Base-by-base conservation (phyloP, 2,888 invertebrate species). In the Metacarcinus magister region DNA sequence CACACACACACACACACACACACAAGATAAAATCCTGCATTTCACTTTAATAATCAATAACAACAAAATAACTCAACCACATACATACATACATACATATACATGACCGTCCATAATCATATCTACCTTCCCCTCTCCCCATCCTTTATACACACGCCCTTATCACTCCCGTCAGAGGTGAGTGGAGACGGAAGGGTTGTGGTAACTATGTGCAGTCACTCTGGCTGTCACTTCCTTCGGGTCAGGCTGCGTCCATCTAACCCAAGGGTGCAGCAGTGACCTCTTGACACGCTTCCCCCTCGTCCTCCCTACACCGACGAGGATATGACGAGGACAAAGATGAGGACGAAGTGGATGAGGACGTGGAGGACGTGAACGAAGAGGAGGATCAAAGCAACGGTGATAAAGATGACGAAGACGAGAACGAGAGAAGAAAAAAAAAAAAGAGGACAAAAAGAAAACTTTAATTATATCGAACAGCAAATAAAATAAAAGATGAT, bases 271-370 rank as follows among this genome's bases (percentile, higher is more conserved):
- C 44, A 94, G 46, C 28, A 94, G 87, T 0, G 23, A n/a, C 32
- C 94, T 94, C 87, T 94, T 87, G n/a, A 94, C 94, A 23, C 94
- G 82, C 44, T 46, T 44, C 32, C 94, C 94, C n/a, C 94, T 75
- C 4, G 82, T 87, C 32, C 44, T 44, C 16, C 94, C 94, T 94
- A 48, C 0, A 19, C 67, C n/a, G 82, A 87, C 0, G 87, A 39
- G 32, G 87, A 87, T 13, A 8, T 13, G n/a, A 75, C n/a, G 75
- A 75, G 75, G 75, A 28, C 2, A 5, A 75, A 75, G 75, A 60
- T 10, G 28, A 75, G 2, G 75, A 75, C 10, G 16, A 60, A 60
- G 60, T 0, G 19, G 60, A 19, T 60, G 19, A 8, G 23, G 60
- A 60, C 4, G 3, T 16, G 60, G 60, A 60, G 60, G 60, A 60